A percentile compares a stretch with the other conserved stretches of the same genome.
Evolutionary conservation across 2,113 vertebrate genomes (phyloP).

Genomic region (Genyomyrus donnyi): DNA sequence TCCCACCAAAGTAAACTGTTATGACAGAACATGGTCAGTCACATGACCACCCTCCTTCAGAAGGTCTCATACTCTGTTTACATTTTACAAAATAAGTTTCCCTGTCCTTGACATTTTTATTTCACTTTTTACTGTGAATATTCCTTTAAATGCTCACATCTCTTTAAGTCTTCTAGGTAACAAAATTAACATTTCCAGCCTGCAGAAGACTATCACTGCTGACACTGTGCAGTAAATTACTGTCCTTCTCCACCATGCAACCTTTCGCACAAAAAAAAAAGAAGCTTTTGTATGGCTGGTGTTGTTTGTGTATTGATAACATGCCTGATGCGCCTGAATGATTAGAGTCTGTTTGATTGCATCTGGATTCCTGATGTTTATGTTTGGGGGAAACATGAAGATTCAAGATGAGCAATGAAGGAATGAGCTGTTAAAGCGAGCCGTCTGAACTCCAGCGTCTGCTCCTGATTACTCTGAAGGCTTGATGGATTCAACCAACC

Average conservation of each 20-base stretch:
- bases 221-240: not conserved
- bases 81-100: not conserved
- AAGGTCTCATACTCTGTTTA: not conserved
- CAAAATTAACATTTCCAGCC: not conserved
- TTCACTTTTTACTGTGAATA: not conserved
- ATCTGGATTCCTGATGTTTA: not conserved
- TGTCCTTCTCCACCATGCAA: not conserved
- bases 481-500: not conserved
- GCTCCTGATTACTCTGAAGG: not conserved
- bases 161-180: not conserved
- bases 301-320: not conserved
- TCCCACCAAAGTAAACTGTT: not conserved
- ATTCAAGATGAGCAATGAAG: not conserved
- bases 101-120: not conserved
- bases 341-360: not conserved
- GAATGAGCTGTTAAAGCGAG: not conserved
- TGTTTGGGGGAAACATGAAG: not conserved
- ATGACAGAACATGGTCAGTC: not conserved
- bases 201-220: not conserved
- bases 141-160: not conserved
- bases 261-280: not conserved
- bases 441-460: not conserved
- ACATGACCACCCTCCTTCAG: conserved; percentile 1
- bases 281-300: not conserved
- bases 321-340: not conserved